Evolutionary conservation across 64 coral and sea anemone genomes (phyloP).

Genomic region (Actinia tenebrosa): DNA sequence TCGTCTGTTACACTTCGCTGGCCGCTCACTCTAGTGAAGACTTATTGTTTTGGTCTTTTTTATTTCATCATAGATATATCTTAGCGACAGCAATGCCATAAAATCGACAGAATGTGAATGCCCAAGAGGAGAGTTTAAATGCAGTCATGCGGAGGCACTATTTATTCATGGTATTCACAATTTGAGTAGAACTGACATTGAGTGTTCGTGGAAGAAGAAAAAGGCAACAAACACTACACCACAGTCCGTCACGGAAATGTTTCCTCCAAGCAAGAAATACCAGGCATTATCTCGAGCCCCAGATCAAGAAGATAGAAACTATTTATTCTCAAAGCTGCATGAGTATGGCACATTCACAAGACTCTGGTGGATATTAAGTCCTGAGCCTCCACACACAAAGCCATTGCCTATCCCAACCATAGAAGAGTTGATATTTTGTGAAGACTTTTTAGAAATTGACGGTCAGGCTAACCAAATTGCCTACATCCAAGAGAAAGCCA

Average conservation of each 20-base stretch:
- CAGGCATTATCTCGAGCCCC: conserved; percentile 7
- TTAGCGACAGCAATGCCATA: neutral
- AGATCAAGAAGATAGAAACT: conserved; percentile 1
- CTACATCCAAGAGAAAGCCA: neutral
- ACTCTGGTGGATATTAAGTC: conserved; percentile 29
- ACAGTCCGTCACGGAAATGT: conserved; percentile 16
- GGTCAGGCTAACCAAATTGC: neutral
- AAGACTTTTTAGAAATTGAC: conserved; percentile 10
- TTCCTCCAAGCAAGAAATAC: conserved; percentile 32
- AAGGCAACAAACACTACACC: neutral
- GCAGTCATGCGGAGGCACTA: conserved; percentile 20
- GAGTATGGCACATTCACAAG: conserved; percentile 16
- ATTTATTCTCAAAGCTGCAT: neutral
- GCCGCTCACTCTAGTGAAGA: too few species aligned
- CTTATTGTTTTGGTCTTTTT: too few species aligned
- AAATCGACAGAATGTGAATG: neutral
- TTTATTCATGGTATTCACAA: neutral
- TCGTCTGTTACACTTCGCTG: too few species aligned
- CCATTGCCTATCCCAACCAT: conserved; percentile 25
- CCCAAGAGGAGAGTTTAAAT: neutral
- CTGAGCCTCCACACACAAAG: neutral
- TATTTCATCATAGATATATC: conserved; percentile 33
- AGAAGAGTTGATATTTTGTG: conserved; percentile 16
- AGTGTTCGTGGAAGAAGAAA: conserved; percentile 28
- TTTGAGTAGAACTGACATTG: conserved; percentile 26